Percentiles rank a stretch among this genome's conserved stretches.
These are phyloP conservation scores for Helarctos malayanus DNA, from an alignment of 2,797 vertebrate species.

Conservation along the genomic window DNA sequence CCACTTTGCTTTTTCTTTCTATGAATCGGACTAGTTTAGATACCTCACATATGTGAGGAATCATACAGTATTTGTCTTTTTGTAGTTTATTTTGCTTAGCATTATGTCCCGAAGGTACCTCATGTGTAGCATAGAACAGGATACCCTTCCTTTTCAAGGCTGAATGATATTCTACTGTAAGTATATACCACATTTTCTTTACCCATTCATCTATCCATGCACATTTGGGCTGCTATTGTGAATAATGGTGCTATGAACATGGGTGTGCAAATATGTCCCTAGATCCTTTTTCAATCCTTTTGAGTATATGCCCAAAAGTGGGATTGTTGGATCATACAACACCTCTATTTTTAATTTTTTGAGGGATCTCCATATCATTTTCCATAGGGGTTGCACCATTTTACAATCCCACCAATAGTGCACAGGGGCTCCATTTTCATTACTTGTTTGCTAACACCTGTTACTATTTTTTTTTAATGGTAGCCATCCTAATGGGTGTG, in stretches of 20 bases:
- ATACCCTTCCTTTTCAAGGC: conserved; percentile 10
- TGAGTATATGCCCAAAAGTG: neutral
- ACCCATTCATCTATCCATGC: neutral
- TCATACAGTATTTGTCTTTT: neutral
- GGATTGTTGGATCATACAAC: neutral
- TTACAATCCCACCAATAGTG: neutral
- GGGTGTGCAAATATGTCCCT: neutral
- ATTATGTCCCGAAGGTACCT: neutral
- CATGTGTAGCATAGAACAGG: neutral
- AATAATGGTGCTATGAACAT: conserved; percentile 21
- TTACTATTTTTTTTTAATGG: neutral
- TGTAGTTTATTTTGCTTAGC: conserved; percentile 34
- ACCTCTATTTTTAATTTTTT: conserved; percentile 26
- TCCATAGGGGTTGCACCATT: neutral
- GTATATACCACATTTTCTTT: neutral
- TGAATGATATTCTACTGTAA: neutral
- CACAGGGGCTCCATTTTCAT: neutral
- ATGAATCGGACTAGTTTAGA: conserved; percentile 13
- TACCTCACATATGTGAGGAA: neutral
- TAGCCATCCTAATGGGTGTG: neutral
- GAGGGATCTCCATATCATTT: neutral
- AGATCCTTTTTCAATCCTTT: conserved; percentile 14
- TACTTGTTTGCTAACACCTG: neutral
- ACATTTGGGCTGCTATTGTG: neutral
- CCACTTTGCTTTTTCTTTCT: neutral